Conservation (phyloP, 2,797 vertebrate species). For the Chrysocyon brachyurus region DNA sequence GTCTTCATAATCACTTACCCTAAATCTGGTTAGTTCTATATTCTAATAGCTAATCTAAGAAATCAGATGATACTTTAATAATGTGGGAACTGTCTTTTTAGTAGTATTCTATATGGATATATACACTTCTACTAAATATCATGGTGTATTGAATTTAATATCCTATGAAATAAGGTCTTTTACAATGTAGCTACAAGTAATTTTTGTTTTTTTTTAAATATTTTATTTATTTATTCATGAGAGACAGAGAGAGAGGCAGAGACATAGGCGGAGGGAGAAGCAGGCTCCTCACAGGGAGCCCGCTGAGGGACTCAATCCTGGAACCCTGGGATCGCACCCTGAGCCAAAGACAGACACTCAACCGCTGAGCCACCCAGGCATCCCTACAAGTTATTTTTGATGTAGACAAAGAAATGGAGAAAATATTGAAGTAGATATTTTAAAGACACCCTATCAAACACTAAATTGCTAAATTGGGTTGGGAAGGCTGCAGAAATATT, state of each 20-base stretch:
- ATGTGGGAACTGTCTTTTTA: background rate
- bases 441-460: background rate
- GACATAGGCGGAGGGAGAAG: background rate
- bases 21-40: conserved; percentile 79
- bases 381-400: background rate
- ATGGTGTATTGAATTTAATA: background rate
- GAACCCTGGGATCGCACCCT: background rate
- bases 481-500: background rate
- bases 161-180: background rate
- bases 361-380: background rate
- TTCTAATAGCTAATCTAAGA: background rate
- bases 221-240: too few species aligned
- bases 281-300: background rate
- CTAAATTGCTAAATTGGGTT: background rate
- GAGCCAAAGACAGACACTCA: background rate
- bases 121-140: too few species aligned
- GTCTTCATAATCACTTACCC: conserved; percentile 77
- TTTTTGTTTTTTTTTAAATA: background rate
- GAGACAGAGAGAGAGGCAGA: background rate
- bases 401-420: background rate
- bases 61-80: background rate
- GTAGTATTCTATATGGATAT: too few species aligned
- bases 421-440: background rate
- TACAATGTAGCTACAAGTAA: background rate
- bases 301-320: background rate